Percentiles rank a stretch among this genome's conserved stretches.
phyloP scores from a whole-genome alignment of 2,797 vertebrate species.

The Syndactyla subalaris region DNA sequence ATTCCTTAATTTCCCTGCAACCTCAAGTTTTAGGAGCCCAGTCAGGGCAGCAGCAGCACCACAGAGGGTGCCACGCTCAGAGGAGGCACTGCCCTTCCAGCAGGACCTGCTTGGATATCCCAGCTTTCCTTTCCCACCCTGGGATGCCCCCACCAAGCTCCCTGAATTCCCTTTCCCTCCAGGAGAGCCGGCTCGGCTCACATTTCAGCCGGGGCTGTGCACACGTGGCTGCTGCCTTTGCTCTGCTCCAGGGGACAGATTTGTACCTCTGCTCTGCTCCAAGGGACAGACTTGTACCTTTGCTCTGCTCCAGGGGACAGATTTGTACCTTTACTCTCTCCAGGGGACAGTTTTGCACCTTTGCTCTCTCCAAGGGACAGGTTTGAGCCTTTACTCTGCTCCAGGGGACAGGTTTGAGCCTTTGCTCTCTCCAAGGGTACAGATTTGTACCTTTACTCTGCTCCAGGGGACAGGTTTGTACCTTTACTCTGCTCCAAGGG shows the following conservation, averaged over 20 bases:
- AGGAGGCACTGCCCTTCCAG: background rate
- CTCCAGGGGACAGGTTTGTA: no score
- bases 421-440: no score
- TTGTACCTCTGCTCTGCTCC: no score
- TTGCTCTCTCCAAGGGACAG: no score
- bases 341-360: no score
- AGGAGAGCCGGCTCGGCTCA: background rate
- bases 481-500: no score
- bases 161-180: background rate
- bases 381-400: background rate
- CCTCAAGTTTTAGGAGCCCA: background rate
- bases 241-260: background rate
- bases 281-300: background rate
- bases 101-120: fast-evolving
- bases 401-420: background rate
- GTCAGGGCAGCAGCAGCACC: background rate
- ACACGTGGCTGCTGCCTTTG: background rate
- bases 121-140: background rate
- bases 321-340: no score
- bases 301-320: background rate
- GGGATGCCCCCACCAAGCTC: background rate
- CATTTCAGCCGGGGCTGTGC: background rate
- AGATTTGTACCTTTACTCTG: no score
- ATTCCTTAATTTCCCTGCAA: background rate
- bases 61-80: background rate